Evolutionary conservation across 35 echinoderm and acorn worm genomes (phyloP), one percentile per base, ranked within the genome.

Genomic region (Stichopus chloronotus): DNA sequence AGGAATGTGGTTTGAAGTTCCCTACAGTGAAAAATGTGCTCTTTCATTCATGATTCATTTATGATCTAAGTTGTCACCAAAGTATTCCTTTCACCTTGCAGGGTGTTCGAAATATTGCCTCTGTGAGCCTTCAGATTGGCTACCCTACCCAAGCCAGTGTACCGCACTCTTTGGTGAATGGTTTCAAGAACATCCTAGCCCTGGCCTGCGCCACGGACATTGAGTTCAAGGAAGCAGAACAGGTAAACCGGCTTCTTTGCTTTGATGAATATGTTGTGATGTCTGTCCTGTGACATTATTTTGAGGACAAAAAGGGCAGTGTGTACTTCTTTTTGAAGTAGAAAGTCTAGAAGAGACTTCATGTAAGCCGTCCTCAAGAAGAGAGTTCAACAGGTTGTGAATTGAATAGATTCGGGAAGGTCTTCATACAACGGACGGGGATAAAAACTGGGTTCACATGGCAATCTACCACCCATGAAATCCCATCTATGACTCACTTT

Each of bases 151-250:
- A 86, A 8, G 97, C 97, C 63, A 99, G 97, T 88, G 97, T 91
- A 59, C 97, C 97, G 6, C 97, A 99, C 87, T 99, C 97, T 59
- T 57, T 99, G 59, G 93, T 99, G 83, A 99, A 99, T 85, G 97
- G 97, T 16, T 99, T 99, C 91, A 99, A 99, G 93, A 95, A 96
- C 30, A 9, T 99, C 14, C 92, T 99, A 5, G 97, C 97, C 43
- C 59, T 99, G 63, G 95, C 95, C 23, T 91, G 90, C 25, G 94
- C 93, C 79, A 99, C 97, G 9, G 95, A 99, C 16, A 99, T 99
- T n/a, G 91, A 94, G n/a, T 99, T 96, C 95, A 92, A 94, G 53
- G 87, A 99, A 90, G 97, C 97, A 55, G 97, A 96, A 76, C 91
- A 94, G 87, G 97, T 98, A 87, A 91, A 30, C 11, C 76, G 57